Conservation (phyloP, 1,140 invertebrate genomes). For the Hylaeus anthracinus region DNA sequence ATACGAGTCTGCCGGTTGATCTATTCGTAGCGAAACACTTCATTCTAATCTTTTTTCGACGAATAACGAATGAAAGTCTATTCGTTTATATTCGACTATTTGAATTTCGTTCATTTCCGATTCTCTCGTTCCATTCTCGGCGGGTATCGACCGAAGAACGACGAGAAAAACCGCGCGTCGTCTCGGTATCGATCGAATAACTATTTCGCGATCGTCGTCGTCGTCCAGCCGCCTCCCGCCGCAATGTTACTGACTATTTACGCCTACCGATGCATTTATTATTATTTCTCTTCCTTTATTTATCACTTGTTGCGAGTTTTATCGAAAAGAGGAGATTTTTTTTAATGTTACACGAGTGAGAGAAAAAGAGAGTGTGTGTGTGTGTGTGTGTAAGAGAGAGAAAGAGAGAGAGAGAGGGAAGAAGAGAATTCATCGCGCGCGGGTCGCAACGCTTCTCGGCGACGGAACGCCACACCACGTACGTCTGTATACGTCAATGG, state of each 20-base stretch:
- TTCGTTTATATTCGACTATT: too few species aligned
- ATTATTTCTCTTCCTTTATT: slow-evolving; percentile 42
- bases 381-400: too few species aligned
- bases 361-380: slow-evolving; percentile 2
- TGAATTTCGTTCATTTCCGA: too few species aligned
- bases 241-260: slow-evolving; percentile 27
- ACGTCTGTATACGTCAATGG: slow-evolving; percentile 53
- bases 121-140: too few species aligned
- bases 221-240: slow-evolving; percentile 37
- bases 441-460: slow-evolving; percentile 23
- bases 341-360: not conserved
- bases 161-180: slow-evolving; percentile 11
- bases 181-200: slow-evolving; percentile 55
- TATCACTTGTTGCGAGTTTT: slow-evolving; percentile 43
- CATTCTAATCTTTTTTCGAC: too few species aligned
- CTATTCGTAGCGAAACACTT: too few species aligned
- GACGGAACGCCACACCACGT: slow-evolving; percentile 26
- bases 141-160: not conserved
- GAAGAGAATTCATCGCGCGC: slow-evolving; percentile 7
- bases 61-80: too few species aligned
- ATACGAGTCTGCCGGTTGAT: too few species aligned
- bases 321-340: not conserved
- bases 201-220: slow-evolving; percentile 51
- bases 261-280: slow-evolving; percentile 42
- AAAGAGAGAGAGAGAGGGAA: not conserved